phyloP scores from a whole-genome alignment of 2,113 vertebrate species.

The Ranitomeya imitator region DNA sequence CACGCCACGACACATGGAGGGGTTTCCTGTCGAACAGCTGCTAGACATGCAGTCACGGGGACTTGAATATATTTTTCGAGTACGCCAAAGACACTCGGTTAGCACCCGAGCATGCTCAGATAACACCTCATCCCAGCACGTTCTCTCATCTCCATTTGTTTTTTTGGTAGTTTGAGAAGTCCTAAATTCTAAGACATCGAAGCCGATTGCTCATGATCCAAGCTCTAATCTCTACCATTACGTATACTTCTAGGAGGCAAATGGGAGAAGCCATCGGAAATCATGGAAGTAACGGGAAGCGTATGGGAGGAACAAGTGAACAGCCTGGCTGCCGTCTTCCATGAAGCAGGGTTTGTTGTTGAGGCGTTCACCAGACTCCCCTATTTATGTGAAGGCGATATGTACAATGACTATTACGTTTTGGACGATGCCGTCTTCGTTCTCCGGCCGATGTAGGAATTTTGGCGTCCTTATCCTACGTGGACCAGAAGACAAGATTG shows the following conservation, averaged over 20 bases:
- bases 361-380: conserved; percentile 93
- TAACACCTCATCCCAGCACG: too few species aligned
- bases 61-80: too few species aligned
- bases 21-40: too few species aligned
- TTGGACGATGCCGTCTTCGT: conserved; percentile 95
- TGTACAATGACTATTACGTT: conserved; percentile 96
- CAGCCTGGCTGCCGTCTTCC: conserved; percentile 84
- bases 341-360: conserved; percentile 84
- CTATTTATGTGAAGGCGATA: conserved; percentile 96
- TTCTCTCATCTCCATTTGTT: too few species aligned
- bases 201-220: neutral
- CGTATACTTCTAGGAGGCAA: conserved; percentile 79
- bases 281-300: conserved; percentile 84
- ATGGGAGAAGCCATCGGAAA: conserved; percentile 91
- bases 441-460: conserved; percentile 77
- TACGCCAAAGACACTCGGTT: too few species aligned
- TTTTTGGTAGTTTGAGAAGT: neutral
- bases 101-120: too few species aligned
- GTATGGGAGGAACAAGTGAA: conserved; percentile 97
- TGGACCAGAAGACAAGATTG: conserved; percentile 53
- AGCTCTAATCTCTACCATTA: neutral
- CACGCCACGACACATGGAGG: too few species aligned
- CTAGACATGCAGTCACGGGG: too few species aligned
- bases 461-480: conserved; percentile 47
- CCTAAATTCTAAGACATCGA: neutral